A percentile compares a stretch with the other conserved stretches of the same genome.
Evolutionary conservation across 2,797 vertebrate genomes (phyloP).

Genomic region (Bovichtus variegatus): DNA sequence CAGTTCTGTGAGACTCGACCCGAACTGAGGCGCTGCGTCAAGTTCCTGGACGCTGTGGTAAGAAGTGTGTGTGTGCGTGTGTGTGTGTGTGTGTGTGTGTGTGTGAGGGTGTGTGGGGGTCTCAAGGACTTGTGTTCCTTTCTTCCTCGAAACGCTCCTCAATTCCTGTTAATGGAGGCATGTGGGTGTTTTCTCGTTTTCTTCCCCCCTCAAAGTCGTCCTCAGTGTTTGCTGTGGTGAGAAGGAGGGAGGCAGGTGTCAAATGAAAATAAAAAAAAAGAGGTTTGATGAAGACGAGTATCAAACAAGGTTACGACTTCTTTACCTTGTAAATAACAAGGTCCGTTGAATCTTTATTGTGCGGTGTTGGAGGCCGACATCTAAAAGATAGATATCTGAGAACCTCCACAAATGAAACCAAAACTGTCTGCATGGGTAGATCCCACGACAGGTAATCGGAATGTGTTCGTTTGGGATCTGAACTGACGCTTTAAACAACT

Average conservation of each 20-base stretch:
- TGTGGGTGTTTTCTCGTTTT: neutral
- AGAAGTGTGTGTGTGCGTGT: conserved; percentile 65
- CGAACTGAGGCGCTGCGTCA: conserved; percentile 91
- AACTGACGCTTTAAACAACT: neutral
- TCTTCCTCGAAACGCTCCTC: conserved; percentile 11
- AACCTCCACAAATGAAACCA: neutral
- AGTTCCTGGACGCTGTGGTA: conserved; percentile 96
- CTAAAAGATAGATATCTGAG: neutral
- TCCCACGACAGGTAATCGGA: neutral
- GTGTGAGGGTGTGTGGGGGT: neutral
- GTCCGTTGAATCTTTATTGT: neutral
- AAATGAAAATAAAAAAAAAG: neutral
- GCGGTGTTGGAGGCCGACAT: too few species aligned
- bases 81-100: conserved; percentile 4
- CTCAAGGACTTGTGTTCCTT: conserved; percentile 19
- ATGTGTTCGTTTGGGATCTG: neutral
- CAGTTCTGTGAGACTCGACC: conserved; percentile 94
- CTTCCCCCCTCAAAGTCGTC: neutral
- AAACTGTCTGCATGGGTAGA: neutral
- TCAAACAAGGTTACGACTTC: neutral
- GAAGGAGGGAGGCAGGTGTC: neutral
- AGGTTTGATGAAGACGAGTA: neutral
- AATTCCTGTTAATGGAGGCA: neutral
- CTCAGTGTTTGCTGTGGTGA: neutral
- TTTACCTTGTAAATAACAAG: too few species aligned